Percentiles rank a stretch among this genome's conserved stretches.
These are phyloP conservation scores for Zhengitettix transpicula DNA, from an alignment of 2,888 invertebrate genomes.

Conservation along the genomic window DNA sequence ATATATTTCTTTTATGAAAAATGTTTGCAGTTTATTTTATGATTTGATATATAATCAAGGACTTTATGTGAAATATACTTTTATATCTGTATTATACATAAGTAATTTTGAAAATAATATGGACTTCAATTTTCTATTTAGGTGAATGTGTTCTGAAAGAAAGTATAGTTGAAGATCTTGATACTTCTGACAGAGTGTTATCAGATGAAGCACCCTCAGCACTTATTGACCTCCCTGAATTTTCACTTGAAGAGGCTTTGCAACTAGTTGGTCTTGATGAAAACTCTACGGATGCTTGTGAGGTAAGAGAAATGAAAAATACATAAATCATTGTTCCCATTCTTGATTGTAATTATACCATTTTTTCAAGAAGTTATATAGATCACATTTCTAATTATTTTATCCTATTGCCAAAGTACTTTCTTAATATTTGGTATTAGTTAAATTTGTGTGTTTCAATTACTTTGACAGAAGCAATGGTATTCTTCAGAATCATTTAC, in stretches of 20 bases:
- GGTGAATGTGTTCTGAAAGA: conserved; percentile 28
- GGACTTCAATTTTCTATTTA: conserved; percentile 12
- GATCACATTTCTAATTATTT: background rate
- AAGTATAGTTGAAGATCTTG: conserved; percentile 12
- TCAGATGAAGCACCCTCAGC: conserved; percentile 7
- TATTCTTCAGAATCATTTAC: no score
- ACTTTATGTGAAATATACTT: no score
- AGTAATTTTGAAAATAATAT: no score
- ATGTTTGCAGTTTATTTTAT: no score
- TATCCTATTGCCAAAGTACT: background rate
- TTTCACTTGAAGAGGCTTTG: conserved; percentile 54
- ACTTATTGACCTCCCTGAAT: conserved; percentile 26
- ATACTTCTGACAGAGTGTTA: conserved; percentile 1
- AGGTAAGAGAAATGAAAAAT: conserved; percentile 5
- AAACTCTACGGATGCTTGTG: conserved; percentile 30
- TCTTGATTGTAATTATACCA: conserved; percentile 13
- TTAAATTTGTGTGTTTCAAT: no score
- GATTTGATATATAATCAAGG: no score
- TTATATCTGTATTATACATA: no score
- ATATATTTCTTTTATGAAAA: no score
- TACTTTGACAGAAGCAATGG: no score
- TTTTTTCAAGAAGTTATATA: background rate
- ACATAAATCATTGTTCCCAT: no score
- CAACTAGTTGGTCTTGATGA: conserved; percentile 58
- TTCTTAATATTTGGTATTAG: no score